Base-by-base conservation (phyloP, 2,113 vertebrate genomes). In the Odocoileus hemionus region DNA sequence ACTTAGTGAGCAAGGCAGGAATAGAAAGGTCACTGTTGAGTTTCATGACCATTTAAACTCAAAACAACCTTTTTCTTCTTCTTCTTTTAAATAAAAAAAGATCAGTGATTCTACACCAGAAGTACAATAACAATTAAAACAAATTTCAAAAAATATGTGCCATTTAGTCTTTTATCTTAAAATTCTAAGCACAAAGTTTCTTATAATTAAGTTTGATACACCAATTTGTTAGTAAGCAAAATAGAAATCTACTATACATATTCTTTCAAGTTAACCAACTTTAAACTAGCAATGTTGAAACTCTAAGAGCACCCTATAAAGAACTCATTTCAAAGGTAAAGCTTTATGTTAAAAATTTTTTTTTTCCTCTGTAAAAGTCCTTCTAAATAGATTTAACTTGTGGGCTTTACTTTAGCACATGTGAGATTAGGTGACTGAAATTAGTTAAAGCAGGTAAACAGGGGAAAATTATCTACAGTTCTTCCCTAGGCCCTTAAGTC, bases 291-390 rank as follows among this genome's bases (percentile, higher is more conserved):
- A 93, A 82, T 87, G 54, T 33, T 87, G 86, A 86, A 94, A 97
- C 74, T 90, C 10, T 96, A 96, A 96, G 64, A 84, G 45, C 82
- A 98, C 76, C 94, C 76, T 91, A 85, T 79, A 96, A 96, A 94
- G 64, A 93, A 97, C 67, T 95, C 61, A 97, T 60, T 98, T 89
- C 74, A 88, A 97, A 97, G 86, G 92, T 96, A 95, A 97, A 98
- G 83, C 45, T 97, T 95, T 96, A 43, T 82, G 94, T 97, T 94
- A 86, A 87, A 97, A 89, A 16, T 1, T 16, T 82, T 70, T 54
- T 45, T 92, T 95, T 91, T 28, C 21, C 80, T 57, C 84, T 83
- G 28, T 95, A 94, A 97, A 97, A 89, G 16, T 95, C 94, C 83
- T 95, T 97, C 43, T 88, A 97, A 94, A 94, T 90, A 95, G 57